Conservation (phyloP, 2,888 invertebrate genomes). For the Sturmia bella region DNA sequence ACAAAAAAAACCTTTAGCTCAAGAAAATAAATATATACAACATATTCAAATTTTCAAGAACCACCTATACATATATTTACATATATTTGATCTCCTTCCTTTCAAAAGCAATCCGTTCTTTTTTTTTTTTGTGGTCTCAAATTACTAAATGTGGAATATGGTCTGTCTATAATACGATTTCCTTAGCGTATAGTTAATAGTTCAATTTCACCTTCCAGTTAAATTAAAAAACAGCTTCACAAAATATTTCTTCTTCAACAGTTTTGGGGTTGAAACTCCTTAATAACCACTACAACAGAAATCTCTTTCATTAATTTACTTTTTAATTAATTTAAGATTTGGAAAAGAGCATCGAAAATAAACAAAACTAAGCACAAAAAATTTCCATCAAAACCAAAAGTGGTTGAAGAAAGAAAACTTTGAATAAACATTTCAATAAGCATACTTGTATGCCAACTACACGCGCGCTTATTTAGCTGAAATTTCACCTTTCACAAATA, state of each 20-base stretch:
- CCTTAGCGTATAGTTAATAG: too few relatives aligned
- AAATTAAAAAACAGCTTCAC: background rate
- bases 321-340: conserved; percentile 51
- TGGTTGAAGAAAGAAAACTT: conserved; percentile 53
- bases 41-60: too few relatives aligned
- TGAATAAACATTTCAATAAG: conserved; percentile 66
- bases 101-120: too few relatives aligned
- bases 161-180: too few relatives aligned
- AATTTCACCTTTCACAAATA: conserved; percentile 42
- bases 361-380: background rate
- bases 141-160: too few relatives aligned
- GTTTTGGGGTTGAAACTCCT: conserved; percentile 22
- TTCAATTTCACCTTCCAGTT: too few relatives aligned
- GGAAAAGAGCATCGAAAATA: conserved; percentile 18
- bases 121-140: too few relatives aligned
- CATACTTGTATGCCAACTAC: conserved; percentile 42
- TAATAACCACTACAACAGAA: background rate
- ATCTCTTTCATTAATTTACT: conserved; percentile 41
- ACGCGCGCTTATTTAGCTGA: conserved; percentile 5
- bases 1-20: too few relatives aligned
- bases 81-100: too few relatives aligned
- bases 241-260: background rate
- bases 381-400: conserved; percentile 32
- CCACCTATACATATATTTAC: too few relatives aligned
- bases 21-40: too few relatives aligned